These are phyloP conservation scores for Parnassius orleans DNA, from an alignment of 2,888 invertebrate species.

Conservation along the genomic window DNA sequence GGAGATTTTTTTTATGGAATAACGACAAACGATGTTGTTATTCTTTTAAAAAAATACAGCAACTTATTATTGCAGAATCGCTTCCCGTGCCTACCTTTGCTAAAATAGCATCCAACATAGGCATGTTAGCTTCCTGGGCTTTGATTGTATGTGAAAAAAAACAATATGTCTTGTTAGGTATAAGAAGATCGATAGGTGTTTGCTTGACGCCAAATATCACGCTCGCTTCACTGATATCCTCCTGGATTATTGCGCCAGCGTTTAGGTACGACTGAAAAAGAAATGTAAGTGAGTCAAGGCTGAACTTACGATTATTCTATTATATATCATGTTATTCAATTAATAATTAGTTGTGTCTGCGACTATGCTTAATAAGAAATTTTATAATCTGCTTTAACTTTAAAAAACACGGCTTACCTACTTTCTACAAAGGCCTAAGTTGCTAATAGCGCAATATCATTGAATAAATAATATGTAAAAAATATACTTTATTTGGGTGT, in stretches of 20 bases:
- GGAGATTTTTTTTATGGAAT: too few relatives aligned
- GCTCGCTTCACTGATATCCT: conserved; percentile 97
- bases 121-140: conserved; percentile 99
- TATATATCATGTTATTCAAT: too few relatives aligned
- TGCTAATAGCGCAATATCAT: too few relatives aligned
- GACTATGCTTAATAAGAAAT: too few relatives aligned
- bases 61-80: too few relatives aligned
- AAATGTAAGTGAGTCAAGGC: background rate
- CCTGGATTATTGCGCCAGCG: conserved; percentile 95
- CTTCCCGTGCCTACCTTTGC: conserved; percentile 84
- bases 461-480: too few relatives aligned
- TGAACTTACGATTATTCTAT: background rate
- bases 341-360: background rate
- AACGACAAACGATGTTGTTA: too few relatives aligned
- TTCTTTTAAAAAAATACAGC: too few relatives aligned
- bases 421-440: too few relatives aligned
- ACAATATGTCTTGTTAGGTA: conserved; percentile 98
- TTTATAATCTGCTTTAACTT: too few relatives aligned
- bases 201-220: conserved; percentile 99
- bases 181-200: conserved; percentile 93
- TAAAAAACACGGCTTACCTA: too few relatives aligned
- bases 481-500: too few relatives aligned
- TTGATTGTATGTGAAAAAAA: conserved; percentile 99
- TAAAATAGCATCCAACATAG: conserved; percentile 95
- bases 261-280: conserved; percentile 90